A percentile compares a stretch with the other conserved stretches of the same genome.
phyloP scores from a whole-genome alignment of 2,888 invertebrate species.

The Spilosoma lubricipeda region DNA sequence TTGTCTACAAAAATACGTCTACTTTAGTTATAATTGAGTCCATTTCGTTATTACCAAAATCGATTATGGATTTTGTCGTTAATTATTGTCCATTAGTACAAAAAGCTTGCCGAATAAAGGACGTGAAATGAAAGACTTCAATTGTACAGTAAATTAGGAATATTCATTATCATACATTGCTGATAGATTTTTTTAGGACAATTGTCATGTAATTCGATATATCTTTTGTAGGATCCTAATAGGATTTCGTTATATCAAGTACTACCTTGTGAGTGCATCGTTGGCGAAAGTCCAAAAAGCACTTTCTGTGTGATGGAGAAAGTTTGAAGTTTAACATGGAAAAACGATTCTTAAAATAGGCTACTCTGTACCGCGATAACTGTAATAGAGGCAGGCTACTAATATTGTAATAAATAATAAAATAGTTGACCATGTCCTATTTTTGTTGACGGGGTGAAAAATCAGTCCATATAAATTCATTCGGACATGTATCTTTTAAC shows the following conservation, averaged over 20 bases:
- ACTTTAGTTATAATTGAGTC: background rate
- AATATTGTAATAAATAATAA: too few relatives aligned
- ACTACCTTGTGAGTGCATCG: conserved; percentile 49
- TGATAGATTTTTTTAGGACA: background rate
- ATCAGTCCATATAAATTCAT: too few relatives aligned
- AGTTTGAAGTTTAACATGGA: conserved; percentile 34
- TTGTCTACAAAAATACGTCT: background rate
- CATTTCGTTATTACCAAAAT: background rate
- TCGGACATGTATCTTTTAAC: too few relatives aligned
- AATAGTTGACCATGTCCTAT: too few relatives aligned
- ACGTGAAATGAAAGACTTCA: background rate
- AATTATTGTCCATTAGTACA: background rate
- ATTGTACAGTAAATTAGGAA: background rate
- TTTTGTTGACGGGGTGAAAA: too few relatives aligned
- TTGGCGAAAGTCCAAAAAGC: conserved; percentile 62
- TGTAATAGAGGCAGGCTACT: too few relatives aligned
- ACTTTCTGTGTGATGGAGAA: conserved; percentile 52
- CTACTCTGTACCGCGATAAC: too few relatives aligned
- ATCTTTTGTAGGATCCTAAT: background rate
- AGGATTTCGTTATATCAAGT: background rate
- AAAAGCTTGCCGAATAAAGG: background rate
- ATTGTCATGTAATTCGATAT: background rate
- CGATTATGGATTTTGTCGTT: background rate
- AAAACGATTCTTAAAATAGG: too few relatives aligned
- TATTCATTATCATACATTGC: background rate